Percentiles rank a stretch among this genome's conserved stretches.
These are phyloP conservation scores for Homalodisca vitripennis DNA, from an alignment of 1,140 invertebrate species.

Conservation along the genomic window DNA sequence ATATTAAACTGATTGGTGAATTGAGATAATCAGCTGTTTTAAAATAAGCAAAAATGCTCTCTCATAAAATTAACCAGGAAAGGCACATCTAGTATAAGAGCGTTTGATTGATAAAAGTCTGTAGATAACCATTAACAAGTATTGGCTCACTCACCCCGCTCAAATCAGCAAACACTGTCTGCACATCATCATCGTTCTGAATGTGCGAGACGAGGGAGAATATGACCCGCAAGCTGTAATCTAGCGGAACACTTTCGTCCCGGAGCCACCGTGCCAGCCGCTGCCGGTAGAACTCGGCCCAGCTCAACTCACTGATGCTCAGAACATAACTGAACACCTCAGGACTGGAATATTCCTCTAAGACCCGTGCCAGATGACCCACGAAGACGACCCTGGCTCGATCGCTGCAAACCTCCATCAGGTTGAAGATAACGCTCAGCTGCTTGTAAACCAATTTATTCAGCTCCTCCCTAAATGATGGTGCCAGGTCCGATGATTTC, in stretches of 20 bases:
- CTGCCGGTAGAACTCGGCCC: slow-evolving; percentile 9
- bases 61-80: too few species aligned
- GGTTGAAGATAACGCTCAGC: neutral
- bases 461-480: neutral
- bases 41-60: too few species aligned
- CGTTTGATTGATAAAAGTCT: too few species aligned
- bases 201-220: slow-evolving; percentile 57
- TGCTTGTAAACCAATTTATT: neutral
- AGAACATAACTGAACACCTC: neutral
- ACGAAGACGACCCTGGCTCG: neutral
- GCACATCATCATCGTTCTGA: slow-evolving; percentile 48
- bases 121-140: too few species aligned
- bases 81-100: too few species aligned
- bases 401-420: neutral
- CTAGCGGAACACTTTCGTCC: slow-evolving; percentile 36
- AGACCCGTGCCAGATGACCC: neutral
- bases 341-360: neutral
- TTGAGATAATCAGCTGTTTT: too few species aligned
- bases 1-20: too few species aligned
- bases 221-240: slow-evolving; percentile 56
- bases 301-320: neutral
- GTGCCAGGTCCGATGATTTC: neutral
- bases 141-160: slow-evolving; percentile 52
- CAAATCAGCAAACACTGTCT: slow-evolving; percentile 53
- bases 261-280: slow-evolving; percentile 47